These are phyloP conservation scores for Spodoptera littoralis DNA, from an alignment of 2,888 invertebrate genomes.

Conservation along the genomic window DNA sequence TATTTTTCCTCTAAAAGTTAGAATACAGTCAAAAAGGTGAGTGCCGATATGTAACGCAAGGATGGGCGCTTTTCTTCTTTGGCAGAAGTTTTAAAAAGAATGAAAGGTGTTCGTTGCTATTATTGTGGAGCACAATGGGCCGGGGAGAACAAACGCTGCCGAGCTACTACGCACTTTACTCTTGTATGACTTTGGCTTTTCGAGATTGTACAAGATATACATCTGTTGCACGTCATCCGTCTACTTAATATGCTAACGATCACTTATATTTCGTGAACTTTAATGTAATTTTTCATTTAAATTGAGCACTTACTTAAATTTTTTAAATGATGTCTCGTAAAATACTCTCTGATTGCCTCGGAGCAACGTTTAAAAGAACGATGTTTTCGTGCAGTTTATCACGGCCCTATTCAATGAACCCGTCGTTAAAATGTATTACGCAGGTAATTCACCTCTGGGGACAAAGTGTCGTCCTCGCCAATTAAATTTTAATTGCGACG, in stretches of 20 bases:
- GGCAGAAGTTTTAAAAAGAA: constrained; percentile 49
- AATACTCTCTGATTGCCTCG: constrained; percentile 3
- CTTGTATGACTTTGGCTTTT: constrained; percentile 21
- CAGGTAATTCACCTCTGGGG: constrained; percentile 52
- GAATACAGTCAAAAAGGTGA: constrained; percentile 14
- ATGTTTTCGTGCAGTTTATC: constrained; percentile 24
- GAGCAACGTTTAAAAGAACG: constrained; percentile 1
- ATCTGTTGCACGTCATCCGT: constrained; percentile 2
- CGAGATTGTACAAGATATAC: neutral
- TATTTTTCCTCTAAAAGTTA: neutral
- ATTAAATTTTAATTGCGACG: constrained; percentile 64
- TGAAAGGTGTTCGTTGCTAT: constrained; percentile 52
- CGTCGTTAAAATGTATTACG: constrained; percentile 46
- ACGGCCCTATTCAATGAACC: constrained; percentile 36
- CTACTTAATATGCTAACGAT: constrained; percentile 28
- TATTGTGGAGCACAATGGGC: constrained; percentile 46
- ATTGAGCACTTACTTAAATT: neutral
- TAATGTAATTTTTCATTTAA: constrained; percentile 13
- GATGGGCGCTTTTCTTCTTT: constrained; percentile 33
- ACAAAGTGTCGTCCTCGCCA: constrained; percentile 61
- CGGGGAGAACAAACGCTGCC: constrained; percentile 41
- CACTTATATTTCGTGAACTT: constrained; percentile 15
- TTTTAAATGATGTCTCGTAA: neutral
- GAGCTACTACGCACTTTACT: constrained; percentile 37
- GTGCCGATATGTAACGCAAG: constrained; percentile 32